A percentile compares a stretch with the other conserved stretches of the same genome.
Conservation (phyloP, 1,140 invertebrate genomes). For the Aphaenogaster ashmeadi region DNA sequence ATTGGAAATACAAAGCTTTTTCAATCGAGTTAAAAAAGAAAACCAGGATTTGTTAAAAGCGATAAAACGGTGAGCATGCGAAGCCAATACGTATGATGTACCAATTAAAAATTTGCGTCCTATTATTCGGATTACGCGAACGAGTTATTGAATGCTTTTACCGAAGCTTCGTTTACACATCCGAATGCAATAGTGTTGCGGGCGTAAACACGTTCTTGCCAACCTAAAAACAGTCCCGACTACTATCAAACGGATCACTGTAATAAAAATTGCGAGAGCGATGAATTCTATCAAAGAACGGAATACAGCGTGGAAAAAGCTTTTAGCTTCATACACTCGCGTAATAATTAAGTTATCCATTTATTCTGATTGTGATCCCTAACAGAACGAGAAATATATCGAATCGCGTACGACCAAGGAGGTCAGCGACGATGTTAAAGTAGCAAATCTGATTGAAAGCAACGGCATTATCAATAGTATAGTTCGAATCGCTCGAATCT, state of each 20-base stretch:
- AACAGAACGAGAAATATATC: conserved; percentile 1
- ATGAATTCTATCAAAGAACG: not conserved
- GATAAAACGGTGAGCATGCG: not conserved
- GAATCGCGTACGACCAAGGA: not conserved
- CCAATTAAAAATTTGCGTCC: conserved; percentile 44
- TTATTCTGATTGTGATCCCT: conserved; percentile 74
- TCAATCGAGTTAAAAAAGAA: not conserved
- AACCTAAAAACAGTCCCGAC: not conserved
- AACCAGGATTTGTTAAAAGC: not conserved
- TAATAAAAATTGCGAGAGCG: conserved; percentile 31
- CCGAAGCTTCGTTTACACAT: not conserved
- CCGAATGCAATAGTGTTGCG: not conserved
- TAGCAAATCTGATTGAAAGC: conserved; percentile 45
- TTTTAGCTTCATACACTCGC: conserved; percentile 11
- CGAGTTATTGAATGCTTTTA: conserved; percentile 23
- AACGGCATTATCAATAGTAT: conserved; percentile 40
- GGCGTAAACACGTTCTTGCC: not conserved
- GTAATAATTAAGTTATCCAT: conserved; percentile 73
- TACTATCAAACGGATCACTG: not conserved
- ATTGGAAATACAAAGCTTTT: conserved; percentile 14
- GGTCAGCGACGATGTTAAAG: not conserved
- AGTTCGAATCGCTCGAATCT: conserved; percentile 14
- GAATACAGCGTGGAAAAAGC: not conserved
- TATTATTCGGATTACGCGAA: not conserved
- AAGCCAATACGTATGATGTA: not conserved